Percentiles rank a stretch among this genome's conserved stretches.
Evolutionary conservation across 1,140 invertebrate species (phyloP).

Genomic region (Drosophila murphyi): DNA sequence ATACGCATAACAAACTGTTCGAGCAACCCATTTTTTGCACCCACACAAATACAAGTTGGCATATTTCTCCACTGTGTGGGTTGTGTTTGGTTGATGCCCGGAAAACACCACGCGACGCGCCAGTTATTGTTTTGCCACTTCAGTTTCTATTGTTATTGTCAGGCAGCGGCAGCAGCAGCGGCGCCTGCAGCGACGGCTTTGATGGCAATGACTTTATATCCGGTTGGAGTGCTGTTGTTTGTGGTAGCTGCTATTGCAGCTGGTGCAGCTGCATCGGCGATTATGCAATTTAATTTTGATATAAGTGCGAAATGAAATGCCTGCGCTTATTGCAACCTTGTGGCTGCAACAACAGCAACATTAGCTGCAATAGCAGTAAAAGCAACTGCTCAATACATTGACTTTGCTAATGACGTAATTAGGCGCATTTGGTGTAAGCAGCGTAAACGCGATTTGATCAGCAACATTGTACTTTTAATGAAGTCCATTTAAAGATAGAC

Average conservation of each 20-base stretch:
- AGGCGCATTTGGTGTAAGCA: slow-evolving; percentile 67
- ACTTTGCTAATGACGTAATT: slow-evolving; percentile 83
- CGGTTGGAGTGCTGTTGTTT: slow-evolving; percentile 20
- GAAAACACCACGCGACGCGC: slow-evolving; percentile 72
- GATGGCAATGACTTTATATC: slow-evolving; percentile 72
- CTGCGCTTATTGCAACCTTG: slow-evolving; percentile 46
- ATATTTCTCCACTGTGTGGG: slow-evolving; percentile 43
- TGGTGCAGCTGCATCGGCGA: slow-evolving; percentile 40
- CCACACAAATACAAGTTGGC: slow-evolving; percentile 51
- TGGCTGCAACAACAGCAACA: slow-evolving; percentile 16
- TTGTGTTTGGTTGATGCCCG: slow-evolving; percentile 64
- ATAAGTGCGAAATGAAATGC: slow-evolving; percentile 73
- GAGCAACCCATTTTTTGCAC: slow-evolving; percentile 34
- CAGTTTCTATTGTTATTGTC: slow-evolving; percentile 82
- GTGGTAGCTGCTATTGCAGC: slow-evolving; percentile 39
- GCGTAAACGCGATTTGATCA: slow-evolving; percentile 67
- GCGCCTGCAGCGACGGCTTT: slow-evolving; percentile 47
- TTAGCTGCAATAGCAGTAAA: slow-evolving; percentile 35
- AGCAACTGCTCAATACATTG: slow-evolving; percentile 75
- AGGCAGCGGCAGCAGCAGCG: slow-evolving; percentile 34
- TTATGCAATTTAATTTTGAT: slow-evolving; percentile 81
- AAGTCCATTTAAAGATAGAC: slow-evolving; percentile 72
- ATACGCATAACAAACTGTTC: slow-evolving; percentile 25
- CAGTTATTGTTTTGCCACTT: slow-evolving; percentile 82
- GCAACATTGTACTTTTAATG: slow-evolving; percentile 69